phyloP scores from a whole-genome alignment of 2,113 vertebrate genomes.

The Pogona vitticeps region DNA sequence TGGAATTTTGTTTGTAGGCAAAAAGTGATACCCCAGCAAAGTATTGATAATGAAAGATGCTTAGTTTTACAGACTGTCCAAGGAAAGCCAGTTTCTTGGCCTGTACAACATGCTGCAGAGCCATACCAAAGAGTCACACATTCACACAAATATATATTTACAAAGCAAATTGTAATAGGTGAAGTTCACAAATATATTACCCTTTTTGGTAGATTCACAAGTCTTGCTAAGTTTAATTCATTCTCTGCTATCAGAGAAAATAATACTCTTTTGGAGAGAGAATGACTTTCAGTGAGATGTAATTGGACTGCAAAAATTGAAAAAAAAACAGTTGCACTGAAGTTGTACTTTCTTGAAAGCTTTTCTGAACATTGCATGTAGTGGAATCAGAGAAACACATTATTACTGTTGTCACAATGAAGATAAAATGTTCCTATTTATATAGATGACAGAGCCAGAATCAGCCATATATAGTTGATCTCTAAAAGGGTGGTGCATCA shows the following conservation, averaged over 20 bases:
- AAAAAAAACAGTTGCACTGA: slow-evolving; percentile 35
- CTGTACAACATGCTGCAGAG: slow-evolving; percentile 63
- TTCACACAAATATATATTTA: slow-evolving; percentile 70
- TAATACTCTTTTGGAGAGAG: slow-evolving; percentile 49
- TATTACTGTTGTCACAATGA: neutral
- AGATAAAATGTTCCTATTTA: neutral
- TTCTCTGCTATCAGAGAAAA: slow-evolving; percentile 63
- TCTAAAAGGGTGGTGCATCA: neutral
- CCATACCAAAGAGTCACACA: slow-evolving; percentile 64
- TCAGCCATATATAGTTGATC: neutral
- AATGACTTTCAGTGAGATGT: slow-evolving; percentile 35
- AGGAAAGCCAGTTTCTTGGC: slow-evolving; percentile 66
- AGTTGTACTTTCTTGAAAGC: slow-evolving; percentile 41
- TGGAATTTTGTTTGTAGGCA: slow-evolving; percentile 57
- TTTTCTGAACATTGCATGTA: neutral
- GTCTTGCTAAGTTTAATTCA: slow-evolving; percentile 62
- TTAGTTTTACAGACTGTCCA: slow-evolving; percentile 65
- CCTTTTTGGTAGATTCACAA: slow-evolving; percentile 59
- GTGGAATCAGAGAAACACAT: neutral
- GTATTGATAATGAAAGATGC: slow-evolving; percentile 75
- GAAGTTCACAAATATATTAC: slow-evolving; percentile 62
- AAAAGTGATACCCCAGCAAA: slow-evolving; percentile 61
- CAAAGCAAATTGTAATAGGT: slow-evolving; percentile 53
- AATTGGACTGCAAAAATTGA: slow-evolving; percentile 21
- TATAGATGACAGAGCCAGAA: neutral